phyloP scores from a whole-genome alignment of 2,888 invertebrate species.

The Unio delphinus region DNA sequence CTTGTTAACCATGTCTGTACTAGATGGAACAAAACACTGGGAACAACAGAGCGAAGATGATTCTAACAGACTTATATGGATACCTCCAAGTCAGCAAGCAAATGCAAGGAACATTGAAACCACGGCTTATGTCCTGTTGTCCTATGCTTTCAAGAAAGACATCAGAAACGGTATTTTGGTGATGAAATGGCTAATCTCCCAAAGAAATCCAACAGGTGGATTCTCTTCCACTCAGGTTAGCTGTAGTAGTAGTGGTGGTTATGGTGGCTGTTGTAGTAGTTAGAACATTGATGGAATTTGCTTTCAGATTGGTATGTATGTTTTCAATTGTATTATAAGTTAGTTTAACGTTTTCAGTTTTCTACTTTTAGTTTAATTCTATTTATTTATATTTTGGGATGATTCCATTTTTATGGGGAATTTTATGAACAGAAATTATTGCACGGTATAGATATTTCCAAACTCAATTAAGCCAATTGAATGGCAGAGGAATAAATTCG shows the following conservation, averaged over 20 bases:
- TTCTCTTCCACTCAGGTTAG: constrained; percentile 70
- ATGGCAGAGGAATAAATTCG: no score
- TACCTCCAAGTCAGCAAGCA: constrained; percentile 16
- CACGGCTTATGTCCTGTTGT: constrained; percentile 67
- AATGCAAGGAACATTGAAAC: constrained; percentile 64
- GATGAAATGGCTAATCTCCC: constrained; percentile 65
- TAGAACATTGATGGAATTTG: no score
- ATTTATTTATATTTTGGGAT: no score
- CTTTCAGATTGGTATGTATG: no score
- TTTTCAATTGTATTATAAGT: no score
- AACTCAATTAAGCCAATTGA: no score
- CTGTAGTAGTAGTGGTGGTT: neutral
- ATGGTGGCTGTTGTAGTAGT: no score
- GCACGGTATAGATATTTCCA: no score
- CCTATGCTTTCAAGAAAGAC: constrained; percentile 38
- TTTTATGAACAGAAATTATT: no score
- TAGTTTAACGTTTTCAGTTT: no score
- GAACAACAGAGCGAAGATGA: constrained; percentile 26
- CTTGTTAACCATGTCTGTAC: neutral
- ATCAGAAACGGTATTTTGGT: constrained; percentile 52
- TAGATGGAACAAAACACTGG: constrained; percentile 62
- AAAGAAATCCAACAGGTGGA: constrained; percentile 67
- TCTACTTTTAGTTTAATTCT: no score
- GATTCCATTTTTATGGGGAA: no score
- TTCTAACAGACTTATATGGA: constrained; percentile 12